phyloP scores from a whole-genome alignment of 2,113 vertebrate genomes.

The Coturnix japonica region DNA sequence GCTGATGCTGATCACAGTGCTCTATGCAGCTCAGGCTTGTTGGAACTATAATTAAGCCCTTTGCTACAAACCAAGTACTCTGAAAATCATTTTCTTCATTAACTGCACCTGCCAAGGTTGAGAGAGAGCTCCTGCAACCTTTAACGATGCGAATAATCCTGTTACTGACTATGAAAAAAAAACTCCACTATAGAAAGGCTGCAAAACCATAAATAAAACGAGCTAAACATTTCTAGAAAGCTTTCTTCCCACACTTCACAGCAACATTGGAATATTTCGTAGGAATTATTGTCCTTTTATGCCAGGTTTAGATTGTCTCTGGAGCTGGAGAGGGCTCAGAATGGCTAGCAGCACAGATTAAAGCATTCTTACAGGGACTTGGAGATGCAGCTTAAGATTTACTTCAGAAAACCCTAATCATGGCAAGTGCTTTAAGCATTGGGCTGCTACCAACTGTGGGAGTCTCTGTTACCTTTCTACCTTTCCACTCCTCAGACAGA shows the following conservation, averaged over 20 bases:
- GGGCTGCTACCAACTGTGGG: not conserved
- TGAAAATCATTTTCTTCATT: constrained; percentile 4
- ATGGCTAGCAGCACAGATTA: not conserved
- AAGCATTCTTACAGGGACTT: not conserved
- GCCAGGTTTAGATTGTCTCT: not conserved
- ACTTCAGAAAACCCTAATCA: rapidly evolving
- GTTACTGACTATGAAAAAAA: constrained; percentile 11
- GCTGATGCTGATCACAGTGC: not conserved
- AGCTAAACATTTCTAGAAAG: not conserved
- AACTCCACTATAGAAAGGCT: not conserved
- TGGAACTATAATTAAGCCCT: constrained; percentile 40
- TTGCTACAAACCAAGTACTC: constrained; percentile 38
- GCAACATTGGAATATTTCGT: not conserved
- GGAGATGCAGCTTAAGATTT: not conserved
- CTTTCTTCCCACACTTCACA: not conserved
- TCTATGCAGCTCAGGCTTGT: constrained; percentile 11
- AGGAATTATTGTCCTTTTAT: not conserved
- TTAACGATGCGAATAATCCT: constrained; percentile 40
- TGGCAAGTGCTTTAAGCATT: not conserved
- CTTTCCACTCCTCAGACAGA: not conserved
- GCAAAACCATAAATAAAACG: not conserved
- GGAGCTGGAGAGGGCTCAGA: not conserved
- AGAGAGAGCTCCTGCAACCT: constrained; percentile 5
- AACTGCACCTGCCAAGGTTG: constrained; percentile 14
- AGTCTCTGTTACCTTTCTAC: not conserved